Conservation (phyloP, 2,113 vertebrate genomes). For the Connochaetes taurinus region DNA sequence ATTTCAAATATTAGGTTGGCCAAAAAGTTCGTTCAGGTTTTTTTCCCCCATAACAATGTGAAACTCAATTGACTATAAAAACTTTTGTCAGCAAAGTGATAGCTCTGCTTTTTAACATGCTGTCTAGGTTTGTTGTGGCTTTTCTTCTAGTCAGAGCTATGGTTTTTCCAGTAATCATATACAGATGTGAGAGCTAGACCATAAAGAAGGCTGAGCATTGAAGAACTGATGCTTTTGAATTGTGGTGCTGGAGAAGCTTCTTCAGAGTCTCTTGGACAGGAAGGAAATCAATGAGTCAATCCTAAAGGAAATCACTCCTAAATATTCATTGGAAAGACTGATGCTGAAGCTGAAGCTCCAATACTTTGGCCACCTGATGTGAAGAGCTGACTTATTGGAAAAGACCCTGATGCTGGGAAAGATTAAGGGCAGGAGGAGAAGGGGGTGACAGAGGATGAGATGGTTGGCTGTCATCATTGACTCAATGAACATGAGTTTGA, state of each 20-base stretch:
- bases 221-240: neutral
- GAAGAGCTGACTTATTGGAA: neutral
- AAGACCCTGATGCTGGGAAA: neutral
- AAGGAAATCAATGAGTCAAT: neutral
- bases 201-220: neutral
- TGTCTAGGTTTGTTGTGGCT: neutral
- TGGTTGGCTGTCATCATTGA: neutral
- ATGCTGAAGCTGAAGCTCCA: neutral
- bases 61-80: neutral
- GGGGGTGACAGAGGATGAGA: neutral
- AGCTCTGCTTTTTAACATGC: neutral
- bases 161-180: neutral
- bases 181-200: neutral
- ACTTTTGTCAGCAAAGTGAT: neutral
- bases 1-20: neutral
- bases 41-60: neutral
- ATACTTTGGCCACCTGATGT: neutral
- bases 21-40: neutral
- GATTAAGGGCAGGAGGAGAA: neutral
- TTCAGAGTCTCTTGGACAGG: neutral
- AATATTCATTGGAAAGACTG: neutral
- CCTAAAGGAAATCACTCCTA: neutral
- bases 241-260: neutral
- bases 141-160: neutral
- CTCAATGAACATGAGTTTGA: neutral